Conservation (phyloP, 1,140 invertebrate species). For the Prorops nasuta region DNA sequence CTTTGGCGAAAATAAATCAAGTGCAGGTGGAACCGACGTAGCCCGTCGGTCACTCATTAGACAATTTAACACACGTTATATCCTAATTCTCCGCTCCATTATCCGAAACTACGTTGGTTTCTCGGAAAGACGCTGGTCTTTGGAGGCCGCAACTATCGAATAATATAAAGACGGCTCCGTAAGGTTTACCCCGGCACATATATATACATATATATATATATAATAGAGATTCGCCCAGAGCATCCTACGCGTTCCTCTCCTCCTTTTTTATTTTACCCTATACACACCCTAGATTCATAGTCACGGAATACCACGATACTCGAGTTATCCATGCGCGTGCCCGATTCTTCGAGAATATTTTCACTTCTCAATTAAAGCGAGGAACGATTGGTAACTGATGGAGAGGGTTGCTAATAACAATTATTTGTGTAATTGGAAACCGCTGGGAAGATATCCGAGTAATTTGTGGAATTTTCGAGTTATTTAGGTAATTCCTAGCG, state of each 20-base stretch:
- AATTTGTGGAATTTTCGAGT: conserved; percentile 11
- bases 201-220: conserved; percentile 35
- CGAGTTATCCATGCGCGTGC: too few relatives aligned
- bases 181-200: too few relatives aligned
- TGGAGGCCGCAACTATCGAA: conserved; percentile 31
- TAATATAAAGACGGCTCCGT: conserved; percentile 40
- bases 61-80: conserved; percentile 56
- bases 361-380: too few relatives aligned
- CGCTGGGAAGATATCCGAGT: conserved; percentile 1
- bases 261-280: too few relatives aligned
- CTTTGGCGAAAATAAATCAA: too few relatives aligned
- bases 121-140: conserved; percentile 35
- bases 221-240: conserved; percentile 35
- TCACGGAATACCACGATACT: too few relatives aligned
- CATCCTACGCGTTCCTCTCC: conserved; percentile 17
- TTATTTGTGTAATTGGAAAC: neutral
- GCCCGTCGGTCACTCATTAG: conserved; percentile 51
- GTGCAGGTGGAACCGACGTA: conserved; percentile 23
- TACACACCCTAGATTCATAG: too few relatives aligned
- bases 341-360: too few relatives aligned
- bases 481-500: conserved; percentile 24
- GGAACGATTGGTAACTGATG: too few relatives aligned
- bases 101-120: conserved; percentile 44
- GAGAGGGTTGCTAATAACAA: too few relatives aligned
- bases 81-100: conserved; percentile 49